These are phyloP conservation scores for Cotesia typhae DNA, from an alignment of 1,140 invertebrate genomes.

Conservation along the genomic window DNA sequence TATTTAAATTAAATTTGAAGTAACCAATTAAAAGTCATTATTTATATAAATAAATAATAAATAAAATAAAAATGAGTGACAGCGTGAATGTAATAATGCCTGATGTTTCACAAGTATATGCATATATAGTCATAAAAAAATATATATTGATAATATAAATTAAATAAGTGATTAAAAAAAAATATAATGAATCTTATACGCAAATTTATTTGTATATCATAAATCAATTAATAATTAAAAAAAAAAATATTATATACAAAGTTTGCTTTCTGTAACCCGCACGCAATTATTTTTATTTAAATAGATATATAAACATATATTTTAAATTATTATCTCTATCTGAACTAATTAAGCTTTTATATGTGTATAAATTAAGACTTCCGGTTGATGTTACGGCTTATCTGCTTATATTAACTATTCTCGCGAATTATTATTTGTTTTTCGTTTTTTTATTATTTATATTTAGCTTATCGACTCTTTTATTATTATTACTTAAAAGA, in stretches of 20 bases:
- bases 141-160: conserved; percentile 45
- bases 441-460: too few species aligned
- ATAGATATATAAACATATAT: too few species aligned
- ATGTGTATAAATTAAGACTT: too few species aligned
- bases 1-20: not conserved
- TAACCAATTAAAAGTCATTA: conserved; percentile 8
- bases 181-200: conserved; percentile 49
- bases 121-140: conserved; percentile 49
- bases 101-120: conserved; percentile 49
- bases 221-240: conserved; percentile 54
- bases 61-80: not conserved
- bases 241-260: conserved; percentile 9
- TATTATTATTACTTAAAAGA: too few species aligned
- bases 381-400: too few species aligned
- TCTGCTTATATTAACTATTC: too few species aligned
- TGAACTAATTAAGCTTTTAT: too few species aligned
- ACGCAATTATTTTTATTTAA: not conserved
- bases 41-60: conserved; percentile 11
- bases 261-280: not conserved
- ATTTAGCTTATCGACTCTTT: too few species aligned
- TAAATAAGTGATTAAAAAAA: conserved; percentile 58
- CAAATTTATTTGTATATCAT: conserved; percentile 61
- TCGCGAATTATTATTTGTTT: too few species aligned
- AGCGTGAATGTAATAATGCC: conserved; percentile 28
- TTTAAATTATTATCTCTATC: too few species aligned